Evolutionary conservation across 2,888 invertebrate genomes (phyloP).

Genomic region (Apamea sordens): DNA sequence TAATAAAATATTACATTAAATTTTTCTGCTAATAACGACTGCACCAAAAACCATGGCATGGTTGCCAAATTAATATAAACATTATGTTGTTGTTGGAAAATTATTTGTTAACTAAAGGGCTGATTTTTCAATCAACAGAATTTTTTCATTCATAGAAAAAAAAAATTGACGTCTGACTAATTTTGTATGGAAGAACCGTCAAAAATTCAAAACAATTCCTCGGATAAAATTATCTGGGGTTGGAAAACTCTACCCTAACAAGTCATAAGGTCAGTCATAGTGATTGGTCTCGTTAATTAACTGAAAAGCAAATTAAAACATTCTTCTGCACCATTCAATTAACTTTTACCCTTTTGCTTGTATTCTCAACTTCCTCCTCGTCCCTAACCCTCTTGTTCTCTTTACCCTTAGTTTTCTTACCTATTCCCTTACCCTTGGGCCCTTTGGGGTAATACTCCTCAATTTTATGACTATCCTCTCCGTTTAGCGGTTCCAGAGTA

Average conservation of each 20-base stretch:
- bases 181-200: no score
- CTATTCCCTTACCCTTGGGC: constrained; percentile 75
- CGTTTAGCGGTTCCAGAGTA: constrained; percentile 77
- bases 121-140: no score
- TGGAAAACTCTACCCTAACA: no score
- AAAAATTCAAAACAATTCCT: no score
- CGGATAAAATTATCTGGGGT: no score
- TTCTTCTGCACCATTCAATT: constrained; percentile 18
- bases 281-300: background rate
- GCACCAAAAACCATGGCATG: constrained; percentile 55
- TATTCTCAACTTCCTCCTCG: constrained; percentile 66
- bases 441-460: constrained; percentile 81
- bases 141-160: no score
- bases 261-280: no score
- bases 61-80: constrained; percentile 44
- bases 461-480: constrained; percentile 84
- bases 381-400: constrained; percentile 76
- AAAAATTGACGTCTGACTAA: no score
- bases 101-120: background rate
- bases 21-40: constrained; percentile 40
- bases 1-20: background rate
- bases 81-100: constrained; percentile 17
- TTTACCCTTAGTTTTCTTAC: constrained; percentile 74
- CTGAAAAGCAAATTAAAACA: background rate
- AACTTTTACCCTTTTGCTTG: constrained; percentile 77